Base-by-base conservation (phyloP, 2,113 vertebrate genomes). In the Vombatus ursinus region DNA sequence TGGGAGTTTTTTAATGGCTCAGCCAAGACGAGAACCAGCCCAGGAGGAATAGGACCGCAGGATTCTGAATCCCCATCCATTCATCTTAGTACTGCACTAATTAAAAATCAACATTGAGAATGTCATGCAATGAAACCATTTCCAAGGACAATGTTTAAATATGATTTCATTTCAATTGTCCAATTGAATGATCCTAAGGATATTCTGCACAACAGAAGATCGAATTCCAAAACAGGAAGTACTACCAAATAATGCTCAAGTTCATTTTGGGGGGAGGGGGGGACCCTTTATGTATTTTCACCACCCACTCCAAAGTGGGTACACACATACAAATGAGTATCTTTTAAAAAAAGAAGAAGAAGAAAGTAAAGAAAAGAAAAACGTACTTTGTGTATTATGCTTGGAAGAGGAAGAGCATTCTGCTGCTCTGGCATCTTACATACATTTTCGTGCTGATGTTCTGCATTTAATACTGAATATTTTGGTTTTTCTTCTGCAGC, bases 311-410 rank as follows among this genome's bases (percentile, higher is more conserved):
- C 61, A 5, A 84, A 44, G n/a, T 23, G 19, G 19, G 37, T 19
- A 84, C 19, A 84, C 7, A 68, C 28, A 14, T 68, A 68, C 11
- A 68, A 68, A 68, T 68, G 31, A 68, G 57, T 68, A 68, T 68
- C 11, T 31, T 61, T 31, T 12, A 31, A 14, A 9, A 68, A 44
- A 90, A 44, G 0, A 47, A 0, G 48, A 49, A 49, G 48, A 49
- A 49, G 48, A 49, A 49, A 49, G 48, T 49, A 37, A 90, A 47
- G 0, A 93, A 0, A 2, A 47, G 52, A 93, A 50, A 61, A 97
- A 98, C 98, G 98, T 98, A 99, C 98, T 97, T 94, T 98, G 96
- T 97, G 93, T 49, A 96, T 90, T 96, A 90, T 94, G 0, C 52
- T 92, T 91, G 93, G 31, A 77, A 51, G 48, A 61, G 96, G 61